Conservation (phyloP, 2,888 invertebrate genomes). For the Drosophila monieri region DNA sequence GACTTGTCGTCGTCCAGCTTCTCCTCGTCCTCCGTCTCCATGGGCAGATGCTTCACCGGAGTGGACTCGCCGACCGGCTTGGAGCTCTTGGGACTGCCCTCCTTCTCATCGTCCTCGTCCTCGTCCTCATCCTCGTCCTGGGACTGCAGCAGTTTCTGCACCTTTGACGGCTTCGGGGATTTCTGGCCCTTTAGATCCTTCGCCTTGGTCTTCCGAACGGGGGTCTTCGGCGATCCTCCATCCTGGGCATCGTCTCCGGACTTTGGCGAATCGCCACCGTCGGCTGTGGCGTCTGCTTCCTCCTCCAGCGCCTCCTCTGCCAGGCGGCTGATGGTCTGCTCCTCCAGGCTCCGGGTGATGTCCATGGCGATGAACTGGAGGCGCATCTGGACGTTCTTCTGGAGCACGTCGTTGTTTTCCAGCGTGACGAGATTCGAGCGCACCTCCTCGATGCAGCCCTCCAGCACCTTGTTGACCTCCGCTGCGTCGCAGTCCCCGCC, state of each 20-base stretch:
- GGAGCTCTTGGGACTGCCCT: neutral
- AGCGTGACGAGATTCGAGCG: constrained; percentile 88
- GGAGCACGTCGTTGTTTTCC: constrained; percentile 91
- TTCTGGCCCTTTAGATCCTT: neutral
- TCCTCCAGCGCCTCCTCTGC: neutral
- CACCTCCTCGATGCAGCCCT: constrained; percentile 96
- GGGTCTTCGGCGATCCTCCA: constrained; percentile 7
- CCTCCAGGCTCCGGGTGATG: constrained; percentile 72
- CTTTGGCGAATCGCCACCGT: constrained; percentile 32
- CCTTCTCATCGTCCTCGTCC: constrained; percentile 8
- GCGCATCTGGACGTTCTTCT: constrained; percentile 95
- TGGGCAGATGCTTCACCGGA: neutral
- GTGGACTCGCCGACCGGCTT: neutral
- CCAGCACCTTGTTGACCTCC: constrained; percentile 95
- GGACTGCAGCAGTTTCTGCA: neutral
- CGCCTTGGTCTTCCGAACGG: constrained; percentile 1
- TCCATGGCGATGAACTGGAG: constrained; percentile 85
- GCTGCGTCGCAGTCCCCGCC: constrained; percentile 88
- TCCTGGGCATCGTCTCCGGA: constrained; percentile 23
- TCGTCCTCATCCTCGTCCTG: constrained; percentile 5
- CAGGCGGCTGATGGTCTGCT: constrained; percentile 47
- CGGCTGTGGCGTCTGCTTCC: neutral
- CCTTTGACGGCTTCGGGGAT: neutral
- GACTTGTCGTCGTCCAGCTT: neutral
- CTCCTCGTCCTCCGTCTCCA: constrained; percentile 8